These are phyloP conservation scores for Lindbergichthys nudifrons DNA, from an alignment of 2,797 vertebrate species.

Conservation along the genomic window DNA sequence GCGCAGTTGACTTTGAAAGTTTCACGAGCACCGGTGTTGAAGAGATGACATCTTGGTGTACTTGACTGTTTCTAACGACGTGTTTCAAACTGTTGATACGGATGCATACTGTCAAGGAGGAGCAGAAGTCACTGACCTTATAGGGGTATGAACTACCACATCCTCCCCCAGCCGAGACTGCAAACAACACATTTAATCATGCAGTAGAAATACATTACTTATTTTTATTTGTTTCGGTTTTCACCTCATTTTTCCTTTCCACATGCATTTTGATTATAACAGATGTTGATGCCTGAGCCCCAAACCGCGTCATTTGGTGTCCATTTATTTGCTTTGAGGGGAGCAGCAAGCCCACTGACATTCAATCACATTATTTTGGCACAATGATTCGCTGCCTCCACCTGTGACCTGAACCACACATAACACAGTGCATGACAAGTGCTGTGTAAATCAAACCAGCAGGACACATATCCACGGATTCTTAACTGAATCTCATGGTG, in stretches of 20 bases:
- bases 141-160: slow-evolving; percentile 15
- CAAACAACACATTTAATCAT: slow-evolving; percentile 22
- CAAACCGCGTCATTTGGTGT: slow-evolving; percentile 65
- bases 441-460: slow-evolving; percentile 69
- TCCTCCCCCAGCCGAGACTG: slow-evolving; percentile 20
- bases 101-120: slow-evolving; percentile 22
- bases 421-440: slow-evolving; percentile 62
- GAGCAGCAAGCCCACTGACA: slow-evolving; percentile 75
- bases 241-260: slow-evolving; percentile 28
- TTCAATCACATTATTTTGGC: slow-evolving; percentile 83
- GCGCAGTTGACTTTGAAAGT: slow-evolving; percentile 13
- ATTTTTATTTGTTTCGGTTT: slow-evolving; percentile 13
- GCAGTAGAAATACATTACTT: slow-evolving; percentile 4
- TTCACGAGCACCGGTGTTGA: slow-evolving; percentile 14
- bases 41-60: slow-evolving; percentile 13
- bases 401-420: slow-evolving; percentile 78
- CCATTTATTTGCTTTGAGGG: slow-evolving; percentile 73
- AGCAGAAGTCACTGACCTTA: slow-evolving; percentile 47
- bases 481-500: slow-evolving; percentile 47
- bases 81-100: slow-evolving; percentile 30
- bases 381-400: slow-evolving; percentile 75
- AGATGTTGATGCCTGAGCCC: slow-evolving; percentile 53
- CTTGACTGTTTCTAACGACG: slow-evolving; percentile 37
- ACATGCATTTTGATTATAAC: slow-evolving; percentile 50
- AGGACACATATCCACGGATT: slow-evolving; percentile 44